Evolutionary conservation across 2,113 vertebrate species (phyloP).

Genomic region (Psittacula cyanocephala): DNA sequence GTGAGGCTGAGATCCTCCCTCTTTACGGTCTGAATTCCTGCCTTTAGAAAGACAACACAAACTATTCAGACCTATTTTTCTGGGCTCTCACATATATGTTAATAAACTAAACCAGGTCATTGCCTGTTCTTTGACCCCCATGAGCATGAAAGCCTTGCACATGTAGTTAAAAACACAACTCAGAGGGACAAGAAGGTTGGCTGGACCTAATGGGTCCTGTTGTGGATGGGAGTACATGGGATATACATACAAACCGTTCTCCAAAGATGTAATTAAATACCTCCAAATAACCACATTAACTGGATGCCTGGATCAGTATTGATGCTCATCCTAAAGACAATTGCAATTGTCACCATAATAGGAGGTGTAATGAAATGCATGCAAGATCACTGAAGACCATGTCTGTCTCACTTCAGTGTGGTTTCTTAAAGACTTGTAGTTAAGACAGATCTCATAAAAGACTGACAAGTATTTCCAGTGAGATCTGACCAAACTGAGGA

Average conservation of each 20-base stretch:
- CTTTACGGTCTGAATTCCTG: neutral
- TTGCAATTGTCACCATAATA: neutral
- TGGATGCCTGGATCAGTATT: neutral
- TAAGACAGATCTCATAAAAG: neutral
- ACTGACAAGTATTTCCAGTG: neutral
- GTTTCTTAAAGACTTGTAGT: neutral
- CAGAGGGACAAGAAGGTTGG: neutral
- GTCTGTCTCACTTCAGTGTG: neutral
- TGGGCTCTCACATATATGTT: neutral
- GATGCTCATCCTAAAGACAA: neutral
- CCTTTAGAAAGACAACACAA: neutral
- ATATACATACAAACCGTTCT: neutral
- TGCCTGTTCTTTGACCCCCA: neutral
- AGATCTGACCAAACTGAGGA: neutral
- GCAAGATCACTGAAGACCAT: neutral
- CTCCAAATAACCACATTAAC: neutral
- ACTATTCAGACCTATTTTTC: neutral
- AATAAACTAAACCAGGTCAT: neutral
- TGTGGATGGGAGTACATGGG: neutral
- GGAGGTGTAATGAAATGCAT: neutral
- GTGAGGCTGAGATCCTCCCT: accelerated
- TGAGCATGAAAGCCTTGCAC: neutral
- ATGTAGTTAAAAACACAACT: neutral
- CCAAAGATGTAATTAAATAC: neutral
- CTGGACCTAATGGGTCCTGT: neutral